Evolutionary conservation across 2,797 vertebrate species (phyloP).

Genomic region (Sylvilagus floridanus): DNA sequence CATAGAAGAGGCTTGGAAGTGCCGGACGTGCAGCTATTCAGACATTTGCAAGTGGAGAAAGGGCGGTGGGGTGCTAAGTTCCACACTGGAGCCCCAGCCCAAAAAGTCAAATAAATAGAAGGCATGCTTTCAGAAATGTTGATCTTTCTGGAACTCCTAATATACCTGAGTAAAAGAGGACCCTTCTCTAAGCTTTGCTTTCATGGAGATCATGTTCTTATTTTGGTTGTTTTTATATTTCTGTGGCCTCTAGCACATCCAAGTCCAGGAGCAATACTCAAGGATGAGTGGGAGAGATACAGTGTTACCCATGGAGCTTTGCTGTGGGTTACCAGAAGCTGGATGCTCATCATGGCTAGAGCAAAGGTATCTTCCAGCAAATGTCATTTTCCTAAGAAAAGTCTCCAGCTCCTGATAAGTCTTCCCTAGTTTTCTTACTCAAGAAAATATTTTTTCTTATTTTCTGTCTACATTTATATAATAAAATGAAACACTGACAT

Average conservation of each 20-base stretch:
- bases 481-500: conserved; percentile 69
- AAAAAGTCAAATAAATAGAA: conserved; percentile 58
- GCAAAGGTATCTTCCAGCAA: neutral
- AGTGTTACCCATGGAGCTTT: neutral
- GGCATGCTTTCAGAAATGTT: neutral
- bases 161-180: neutral
- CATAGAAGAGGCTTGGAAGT: conserved; percentile 91
- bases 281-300: neutral
- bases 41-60: conserved; percentile 87
- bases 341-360: neutral
- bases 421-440: conserved; percentile 44
- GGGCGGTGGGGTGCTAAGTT: neutral
- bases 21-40: conserved; percentile 84
- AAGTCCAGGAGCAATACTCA: conserved; percentile 7
- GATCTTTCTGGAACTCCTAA: neutral
- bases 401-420: conserved; percentile 49
- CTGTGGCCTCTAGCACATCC: neutral
- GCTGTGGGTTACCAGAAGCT: neutral
- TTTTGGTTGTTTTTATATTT: conserved; percentile 49
- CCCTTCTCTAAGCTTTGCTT: neutral
- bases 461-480: conserved; percentile 63
- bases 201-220: neutral
- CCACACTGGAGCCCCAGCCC: conserved; percentile 43
- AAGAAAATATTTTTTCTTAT: neutral
- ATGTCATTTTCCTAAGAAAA: conserved; percentile 57